Percentiles rank a stretch among this genome's conserved stretches.
Conservation (phyloP, 2,797 vertebrate genomes). For the Xiphorhynchus erythropygius region DNA sequence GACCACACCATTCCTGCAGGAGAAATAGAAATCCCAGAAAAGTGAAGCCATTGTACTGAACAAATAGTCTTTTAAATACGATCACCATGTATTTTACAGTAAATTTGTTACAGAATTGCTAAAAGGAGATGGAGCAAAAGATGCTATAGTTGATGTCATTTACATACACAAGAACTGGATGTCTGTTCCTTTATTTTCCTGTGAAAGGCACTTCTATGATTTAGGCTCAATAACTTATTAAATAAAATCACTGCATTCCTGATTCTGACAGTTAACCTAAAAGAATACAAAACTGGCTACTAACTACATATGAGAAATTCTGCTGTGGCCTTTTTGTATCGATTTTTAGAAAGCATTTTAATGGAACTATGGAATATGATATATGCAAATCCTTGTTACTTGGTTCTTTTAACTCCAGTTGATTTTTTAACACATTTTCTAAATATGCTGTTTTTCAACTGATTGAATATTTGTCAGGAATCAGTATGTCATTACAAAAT, state of each 20-base stretch:
- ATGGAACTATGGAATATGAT: neutral
- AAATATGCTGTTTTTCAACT: neutral
- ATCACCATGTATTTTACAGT: neutral
- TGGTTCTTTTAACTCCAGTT: neutral
- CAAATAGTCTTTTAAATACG: neutral
- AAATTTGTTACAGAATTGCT: neutral
- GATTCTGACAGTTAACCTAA: neutral
- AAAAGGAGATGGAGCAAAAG: neutral
- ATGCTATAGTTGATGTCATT: neutral
- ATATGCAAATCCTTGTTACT: neutral
- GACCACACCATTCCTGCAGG: slow-evolving; percentile 97
- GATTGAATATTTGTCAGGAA: neutral
- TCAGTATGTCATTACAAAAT: neutral
- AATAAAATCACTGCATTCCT: neutral
- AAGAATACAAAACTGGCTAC: neutral
- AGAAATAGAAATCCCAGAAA: neutral
- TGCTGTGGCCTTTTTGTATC: neutral
- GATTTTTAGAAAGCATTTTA: neutral
- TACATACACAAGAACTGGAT: neutral
- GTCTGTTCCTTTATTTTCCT: neutral
- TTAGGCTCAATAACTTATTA: neutral
- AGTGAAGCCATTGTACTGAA: neutral
- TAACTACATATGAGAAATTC: neutral
- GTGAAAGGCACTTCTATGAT: neutral
- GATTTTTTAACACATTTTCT: neutral